These are phyloP conservation scores for Ametastegia equiseti DNA, from an alignment of 2,888 invertebrate genomes.

Conservation along the genomic window DNA sequence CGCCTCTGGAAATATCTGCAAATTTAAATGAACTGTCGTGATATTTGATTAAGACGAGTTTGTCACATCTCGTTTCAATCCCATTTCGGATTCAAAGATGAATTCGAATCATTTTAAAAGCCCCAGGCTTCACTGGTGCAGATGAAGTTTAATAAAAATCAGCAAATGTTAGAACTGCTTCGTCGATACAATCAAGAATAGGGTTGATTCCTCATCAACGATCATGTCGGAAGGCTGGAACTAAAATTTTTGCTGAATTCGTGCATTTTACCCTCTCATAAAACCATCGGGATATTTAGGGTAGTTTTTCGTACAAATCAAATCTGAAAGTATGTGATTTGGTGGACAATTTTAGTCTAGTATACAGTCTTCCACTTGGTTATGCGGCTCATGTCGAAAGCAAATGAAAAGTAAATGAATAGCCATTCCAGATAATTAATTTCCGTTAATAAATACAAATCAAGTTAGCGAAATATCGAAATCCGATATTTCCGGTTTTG, in stretches of 20 bases:
- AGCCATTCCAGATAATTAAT: background rate
- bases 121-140: background rate
- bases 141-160: conserved; percentile 28
- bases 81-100: background rate
- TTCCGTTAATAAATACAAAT: background rate
- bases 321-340: background rate
- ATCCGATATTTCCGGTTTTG: background rate
- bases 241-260: conserved; percentile 4
- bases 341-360: too few species aligned
- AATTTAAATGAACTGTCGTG: background rate
- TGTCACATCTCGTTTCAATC: conserved; percentile 31
- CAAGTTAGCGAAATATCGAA: background rate
- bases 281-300: background rate
- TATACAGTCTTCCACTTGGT: background rate
- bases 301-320: background rate
- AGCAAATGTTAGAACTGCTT: background rate
- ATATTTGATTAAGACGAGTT: conserved; percentile 4
- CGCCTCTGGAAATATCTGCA: background rate
- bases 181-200: conserved; percentile 15
- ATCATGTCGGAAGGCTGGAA: background rate
- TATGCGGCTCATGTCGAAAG: background rate
- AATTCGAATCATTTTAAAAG: background rate
- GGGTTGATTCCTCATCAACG: conserved; percentile 17
- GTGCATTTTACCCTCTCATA: background rate
- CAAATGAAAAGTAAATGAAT: background rate